These are phyloP conservation scores for Recurvirostra avosetta DNA, from an alignment of 2,113 vertebrate species.

Conservation along the genomic window DNA sequence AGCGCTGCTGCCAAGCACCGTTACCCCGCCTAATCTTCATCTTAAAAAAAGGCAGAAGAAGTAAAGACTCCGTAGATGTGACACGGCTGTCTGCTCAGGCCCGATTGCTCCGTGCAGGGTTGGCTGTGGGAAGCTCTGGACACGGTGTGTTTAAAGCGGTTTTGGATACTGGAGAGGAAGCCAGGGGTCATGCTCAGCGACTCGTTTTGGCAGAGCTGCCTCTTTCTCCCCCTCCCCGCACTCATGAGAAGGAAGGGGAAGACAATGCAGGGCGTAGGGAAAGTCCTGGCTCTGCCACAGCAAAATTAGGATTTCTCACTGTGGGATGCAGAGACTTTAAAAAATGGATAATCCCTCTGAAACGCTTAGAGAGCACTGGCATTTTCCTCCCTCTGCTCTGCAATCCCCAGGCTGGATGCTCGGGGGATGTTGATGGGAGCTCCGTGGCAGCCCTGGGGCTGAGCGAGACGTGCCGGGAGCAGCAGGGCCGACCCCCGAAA, in stretches of 20 bases:
- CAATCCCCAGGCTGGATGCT: background rate
- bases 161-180: background rate
- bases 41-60: background rate
- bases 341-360: background rate
- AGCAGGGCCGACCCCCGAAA: background rate
- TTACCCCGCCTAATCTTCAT: accelerated
- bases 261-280: background rate
- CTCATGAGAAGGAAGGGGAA: background rate
- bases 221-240: background rate
- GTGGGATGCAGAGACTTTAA: background rate
- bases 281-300: background rate
- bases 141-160: background rate
- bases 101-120: background rate
- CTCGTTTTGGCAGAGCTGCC: background rate
- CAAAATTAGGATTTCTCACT: background rate
- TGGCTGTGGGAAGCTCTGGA: background rate
- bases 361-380: background rate
- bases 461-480: background rate
- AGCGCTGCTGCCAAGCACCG: background rate
- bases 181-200: background rate
- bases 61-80: accelerated
- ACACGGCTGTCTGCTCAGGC: accelerated
- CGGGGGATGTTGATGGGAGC: background rate
- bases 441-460: no score
- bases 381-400: background rate